Conservation (phyloP, 2,888 invertebrate genomes). For the Archaeoteleia sp. region DNA sequence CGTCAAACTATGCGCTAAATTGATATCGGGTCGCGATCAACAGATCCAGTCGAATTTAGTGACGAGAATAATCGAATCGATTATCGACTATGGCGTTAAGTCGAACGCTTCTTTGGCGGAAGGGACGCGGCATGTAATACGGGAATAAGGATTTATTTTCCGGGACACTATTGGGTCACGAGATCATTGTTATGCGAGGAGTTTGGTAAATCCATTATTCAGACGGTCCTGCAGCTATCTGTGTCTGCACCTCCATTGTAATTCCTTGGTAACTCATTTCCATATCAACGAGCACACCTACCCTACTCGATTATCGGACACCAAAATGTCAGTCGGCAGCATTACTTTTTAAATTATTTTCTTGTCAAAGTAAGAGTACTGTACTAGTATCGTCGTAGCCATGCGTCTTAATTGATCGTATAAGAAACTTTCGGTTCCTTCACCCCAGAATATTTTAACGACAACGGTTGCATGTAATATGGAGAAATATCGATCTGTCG, state of each 20-base stretch:
- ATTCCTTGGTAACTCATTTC: slow-evolving; percentile 72
- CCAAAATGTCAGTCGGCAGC: slow-evolving; percentile 63
- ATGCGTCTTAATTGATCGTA: not conserved
- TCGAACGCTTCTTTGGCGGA: slow-evolving; percentile 36
- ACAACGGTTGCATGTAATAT: slow-evolving; percentile 8
- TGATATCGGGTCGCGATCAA: slow-evolving; percentile 7
- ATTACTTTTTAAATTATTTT: slow-evolving; percentile 56
- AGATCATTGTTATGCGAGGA: slow-evolving; percentile 69
- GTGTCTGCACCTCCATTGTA: slow-evolving; percentile 69
- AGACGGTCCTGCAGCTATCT: slow-evolving; percentile 65
- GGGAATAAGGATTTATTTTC: slow-evolving; percentile 65
- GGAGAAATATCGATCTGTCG: slow-evolving; percentile 13
- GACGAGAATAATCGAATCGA: slow-evolving; percentile 37
- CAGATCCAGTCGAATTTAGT: slow-evolving; percentile 18
- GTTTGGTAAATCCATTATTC: slow-evolving; percentile 71
- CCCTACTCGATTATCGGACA: slow-evolving; percentile 50
- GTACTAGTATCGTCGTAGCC: no score
- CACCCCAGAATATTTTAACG: no score
- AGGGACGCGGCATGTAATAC: slow-evolving; percentile 39
- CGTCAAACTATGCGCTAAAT: slow-evolving; percentile 25
- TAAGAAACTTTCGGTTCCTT: no score
- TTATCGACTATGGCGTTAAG: slow-evolving; percentile 37
- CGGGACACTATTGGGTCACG: slow-evolving; percentile 63
- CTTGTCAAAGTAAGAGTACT: no score
- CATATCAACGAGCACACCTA: slow-evolving; percentile 70